Percentiles rank a stretch among this genome's conserved stretches.
Conservation (phyloP, 2,888 invertebrate species). For the Sphaeridia pumilis region DNA sequence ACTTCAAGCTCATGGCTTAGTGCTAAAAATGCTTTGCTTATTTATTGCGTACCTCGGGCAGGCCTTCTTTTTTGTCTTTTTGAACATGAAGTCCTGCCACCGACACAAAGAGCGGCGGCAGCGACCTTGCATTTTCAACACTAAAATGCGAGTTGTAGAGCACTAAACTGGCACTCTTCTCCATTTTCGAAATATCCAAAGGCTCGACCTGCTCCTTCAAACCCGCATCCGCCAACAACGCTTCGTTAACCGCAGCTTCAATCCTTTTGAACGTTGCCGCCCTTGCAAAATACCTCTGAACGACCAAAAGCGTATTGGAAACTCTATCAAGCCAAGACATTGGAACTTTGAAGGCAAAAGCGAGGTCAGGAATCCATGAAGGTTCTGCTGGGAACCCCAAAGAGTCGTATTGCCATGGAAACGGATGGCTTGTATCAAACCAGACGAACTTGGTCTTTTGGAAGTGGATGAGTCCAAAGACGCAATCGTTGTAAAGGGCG, state of each 20-base stretch:
- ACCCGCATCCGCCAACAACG: slow-evolving; percentile 16
- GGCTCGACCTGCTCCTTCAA: slow-evolving; percentile 23
- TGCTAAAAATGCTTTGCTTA: slow-evolving; percentile 3
- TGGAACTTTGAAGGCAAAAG: slow-evolving; percentile 13
- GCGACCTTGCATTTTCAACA: slow-evolving; percentile 27
- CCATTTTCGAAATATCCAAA: no score
- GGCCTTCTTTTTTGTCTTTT: no score
- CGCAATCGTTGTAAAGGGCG: slow-evolving; percentile 22
- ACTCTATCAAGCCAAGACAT: slow-evolving; percentile 18
- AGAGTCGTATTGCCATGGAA: slow-evolving; percentile 15
- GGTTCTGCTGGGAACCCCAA: slow-evolving; percentile 19
- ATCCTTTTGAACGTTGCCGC: slow-evolving; percentile 20
- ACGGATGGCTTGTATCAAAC: slow-evolving; percentile 14
- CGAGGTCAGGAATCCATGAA: slow-evolving; percentile 22
- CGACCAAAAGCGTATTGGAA: slow-evolving; percentile 16
- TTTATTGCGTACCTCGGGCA: slow-evolving; percentile 18
- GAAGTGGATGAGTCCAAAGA: slow-evolving; percentile 15
- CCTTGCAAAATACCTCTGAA: slow-evolving; percentile 3
- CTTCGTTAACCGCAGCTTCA: slow-evolving; percentile 18
- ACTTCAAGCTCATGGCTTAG: not conserved
- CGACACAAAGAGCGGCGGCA: slow-evolving; percentile 18
- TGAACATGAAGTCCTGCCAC: slow-evolving; percentile 17
- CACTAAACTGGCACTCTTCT: slow-evolving; percentile 20
- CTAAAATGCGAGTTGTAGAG: slow-evolving; percentile 27
- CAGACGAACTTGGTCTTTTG: slow-evolving; percentile 17